A percentile compares a stretch with the other conserved stretches of the same genome.
Conservation (phyloP, 2,113 vertebrate species). For the Glaucomys volans region DNA sequence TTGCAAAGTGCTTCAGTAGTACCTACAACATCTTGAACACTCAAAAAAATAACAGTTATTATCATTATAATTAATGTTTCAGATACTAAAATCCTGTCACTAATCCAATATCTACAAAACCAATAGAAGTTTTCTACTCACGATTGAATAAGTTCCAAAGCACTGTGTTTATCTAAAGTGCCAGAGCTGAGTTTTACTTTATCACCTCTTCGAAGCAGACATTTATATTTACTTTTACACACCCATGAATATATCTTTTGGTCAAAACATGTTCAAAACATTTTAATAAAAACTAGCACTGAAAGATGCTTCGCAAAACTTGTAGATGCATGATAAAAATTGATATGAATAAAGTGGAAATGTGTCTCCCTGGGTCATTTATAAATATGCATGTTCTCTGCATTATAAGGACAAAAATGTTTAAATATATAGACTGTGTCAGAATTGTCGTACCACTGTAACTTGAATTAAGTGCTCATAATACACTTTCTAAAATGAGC, state of each 20-base stretch:
- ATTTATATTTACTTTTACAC: constrained; percentile 43
- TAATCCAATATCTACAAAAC: constrained; percentile 38
- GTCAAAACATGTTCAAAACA: not conserved
- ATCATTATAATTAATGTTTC: constrained; percentile 20
- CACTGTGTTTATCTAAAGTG: constrained; percentile 7
- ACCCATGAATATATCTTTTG: not conserved
- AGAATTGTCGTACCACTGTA: not conserved
- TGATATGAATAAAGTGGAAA: constrained; percentile 11
- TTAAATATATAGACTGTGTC: not conserved
- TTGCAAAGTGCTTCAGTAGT: not conserved
- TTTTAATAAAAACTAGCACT: constrained; percentile 39
- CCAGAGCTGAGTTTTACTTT: constrained; percentile 52
- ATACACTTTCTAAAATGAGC: constrained; percentile 32
- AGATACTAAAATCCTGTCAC: not conserved
- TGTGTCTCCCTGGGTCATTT: not conserved
- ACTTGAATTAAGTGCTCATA: constrained; percentile 52
- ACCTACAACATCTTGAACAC: not conserved
- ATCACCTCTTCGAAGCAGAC: constrained; percentile 27
- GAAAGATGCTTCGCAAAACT: not conserved
- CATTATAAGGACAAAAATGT: constrained; percentile 30
- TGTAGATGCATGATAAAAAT: not conserved
- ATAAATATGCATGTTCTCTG: constrained; percentile 32
- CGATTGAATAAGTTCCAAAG: constrained; percentile 48
- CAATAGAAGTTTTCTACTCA: not conserved
- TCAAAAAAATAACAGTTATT: not conserved